These are phyloP conservation scores for Ruditapes philippinarum DNA, from an alignment of 1,140 invertebrate genomes.

Conservation along the genomic window DNA sequence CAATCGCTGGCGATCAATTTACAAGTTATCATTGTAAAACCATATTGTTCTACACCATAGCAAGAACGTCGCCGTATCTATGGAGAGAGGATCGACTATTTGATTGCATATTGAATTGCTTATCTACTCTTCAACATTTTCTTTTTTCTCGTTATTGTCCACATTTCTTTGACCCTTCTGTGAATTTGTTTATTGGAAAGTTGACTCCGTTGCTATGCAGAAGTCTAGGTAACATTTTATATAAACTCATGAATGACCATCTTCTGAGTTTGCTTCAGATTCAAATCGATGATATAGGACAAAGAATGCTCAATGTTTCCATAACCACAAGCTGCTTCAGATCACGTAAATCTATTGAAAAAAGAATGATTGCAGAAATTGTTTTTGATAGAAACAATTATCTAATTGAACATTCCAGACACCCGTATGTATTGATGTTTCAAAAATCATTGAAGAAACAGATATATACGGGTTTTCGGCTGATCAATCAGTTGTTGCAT, in stretches of 20 bases:
- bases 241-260: not conserved
- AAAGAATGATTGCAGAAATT: not conserved
- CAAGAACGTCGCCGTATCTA: not conserved
- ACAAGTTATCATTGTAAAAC: constrained; percentile 25
- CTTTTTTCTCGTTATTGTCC: not conserved
- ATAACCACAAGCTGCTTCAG: not conserved
- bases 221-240: no score
- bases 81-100: constrained; percentile 6
- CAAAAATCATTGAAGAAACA: no score
- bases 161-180: not conserved
- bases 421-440: not conserved
- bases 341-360: not conserved
- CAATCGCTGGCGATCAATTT: not conserved
- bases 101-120: not conserved
- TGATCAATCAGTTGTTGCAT: not conserved
- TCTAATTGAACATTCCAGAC: not conserved
- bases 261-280: not conserved
- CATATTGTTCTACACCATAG: not conserved
- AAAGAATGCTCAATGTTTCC: not conserved
- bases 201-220: not conserved
- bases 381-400: not conserved
- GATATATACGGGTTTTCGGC: no score
- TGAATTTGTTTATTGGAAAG: constrained; percentile 26
- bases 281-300: not conserved
- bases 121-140: not conserved